Percentiles rank a stretch among this genome's conserved stretches.
Conservation (phyloP, 2,888 invertebrate genomes). For the Nemotelus nigrinus region DNA sequence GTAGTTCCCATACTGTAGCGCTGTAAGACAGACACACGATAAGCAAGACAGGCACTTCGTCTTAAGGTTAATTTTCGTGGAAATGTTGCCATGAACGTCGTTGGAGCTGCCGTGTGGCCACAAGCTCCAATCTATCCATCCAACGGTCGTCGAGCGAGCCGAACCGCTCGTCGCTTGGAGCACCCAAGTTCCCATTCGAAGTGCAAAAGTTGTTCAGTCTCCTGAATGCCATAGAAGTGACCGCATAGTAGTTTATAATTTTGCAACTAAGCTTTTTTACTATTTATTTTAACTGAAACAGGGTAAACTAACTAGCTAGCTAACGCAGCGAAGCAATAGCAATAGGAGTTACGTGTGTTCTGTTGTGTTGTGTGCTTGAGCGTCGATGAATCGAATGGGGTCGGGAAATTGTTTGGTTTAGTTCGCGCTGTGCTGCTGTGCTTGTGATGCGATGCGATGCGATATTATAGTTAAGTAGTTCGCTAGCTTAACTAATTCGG, state of each 20-base stretch:
- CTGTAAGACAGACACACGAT: not conserved
- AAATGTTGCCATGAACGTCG: conserved; percentile 29
- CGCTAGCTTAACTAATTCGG: too few species aligned
- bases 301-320: too few species aligned
- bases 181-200: not conserved
- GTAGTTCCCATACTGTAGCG: too few species aligned
- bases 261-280: conserved; percentile 29
- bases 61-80: conserved; percentile 39
- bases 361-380: too few species aligned
- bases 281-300: not conserved
- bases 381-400: too few species aligned
- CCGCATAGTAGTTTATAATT: conserved; percentile 40
- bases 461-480: too few species aligned
- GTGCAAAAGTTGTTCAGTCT: conserved; percentile 43
- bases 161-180: conserved; percentile 8
- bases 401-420: too few species aligned
- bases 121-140: conserved; percentile 13
- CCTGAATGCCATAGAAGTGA: conserved; percentile 47
- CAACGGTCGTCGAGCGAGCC: not conserved
- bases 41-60: conserved; percentile 1
- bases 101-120: conserved; percentile 15
- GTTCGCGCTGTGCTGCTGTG: too few species aligned
- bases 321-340: too few species aligned
- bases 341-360: too few species aligned
- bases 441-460: too few species aligned